Conservation (phyloP, 2,113 vertebrate species). For the Uropsilus gracilis region DNA sequence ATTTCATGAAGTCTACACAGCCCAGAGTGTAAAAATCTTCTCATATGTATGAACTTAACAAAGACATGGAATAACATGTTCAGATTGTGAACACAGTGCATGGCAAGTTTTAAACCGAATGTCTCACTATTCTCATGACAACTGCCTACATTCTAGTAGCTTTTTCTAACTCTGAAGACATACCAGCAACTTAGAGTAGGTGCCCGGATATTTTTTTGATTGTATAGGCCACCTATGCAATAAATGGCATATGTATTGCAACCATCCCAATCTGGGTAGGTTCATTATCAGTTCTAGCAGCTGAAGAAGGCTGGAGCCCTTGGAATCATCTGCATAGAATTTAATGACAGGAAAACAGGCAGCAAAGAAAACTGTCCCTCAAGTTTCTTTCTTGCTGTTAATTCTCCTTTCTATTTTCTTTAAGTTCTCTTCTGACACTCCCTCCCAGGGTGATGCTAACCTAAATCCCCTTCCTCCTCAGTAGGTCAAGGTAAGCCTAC, state of each 20-base stretch:
- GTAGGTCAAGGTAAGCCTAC: too few relatives aligned
- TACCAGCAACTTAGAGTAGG: background rate
- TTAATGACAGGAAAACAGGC: too few relatives aligned
- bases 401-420: too few relatives aligned
- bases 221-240: background rate
- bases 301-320: too few relatives aligned
- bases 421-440: too few relatives aligned
- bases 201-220: background rate
- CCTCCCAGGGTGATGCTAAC: too few relatives aligned
- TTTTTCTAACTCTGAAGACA: background rate
- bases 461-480: too few relatives aligned
- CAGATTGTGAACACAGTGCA: background rate
- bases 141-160: background rate
- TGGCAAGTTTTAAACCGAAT: background rate
- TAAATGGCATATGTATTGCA: background rate
- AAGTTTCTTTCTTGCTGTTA: too few relatives aligned
- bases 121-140: background rate
- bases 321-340: too few relatives aligned
- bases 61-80: background rate
- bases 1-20: background rate
- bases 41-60: background rate
- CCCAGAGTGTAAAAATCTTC: background rate
- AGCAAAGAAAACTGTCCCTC: too few relatives aligned
- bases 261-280: too few relatives aligned
- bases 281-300: too few relatives aligned